Percentiles rank a stretch among this genome's conserved stretches.
Conservation (phyloP, 2,113 vertebrate genomes). For the Leiothrix lutea region DNA sequence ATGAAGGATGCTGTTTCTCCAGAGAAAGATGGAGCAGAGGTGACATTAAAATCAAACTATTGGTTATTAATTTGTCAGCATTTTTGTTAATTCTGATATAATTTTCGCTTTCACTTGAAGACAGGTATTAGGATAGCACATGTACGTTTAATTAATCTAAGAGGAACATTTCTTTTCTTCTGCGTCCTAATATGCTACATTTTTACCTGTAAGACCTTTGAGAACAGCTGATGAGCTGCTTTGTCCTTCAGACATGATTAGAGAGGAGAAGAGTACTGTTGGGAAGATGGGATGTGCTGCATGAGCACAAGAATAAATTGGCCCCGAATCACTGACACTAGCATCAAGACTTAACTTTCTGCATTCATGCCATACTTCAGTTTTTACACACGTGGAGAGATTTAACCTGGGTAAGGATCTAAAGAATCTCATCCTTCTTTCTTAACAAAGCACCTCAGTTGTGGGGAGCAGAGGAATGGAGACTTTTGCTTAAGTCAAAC, state of each 20-base stretch:
- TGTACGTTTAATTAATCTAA: neutral
- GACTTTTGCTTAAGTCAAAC: neutral
- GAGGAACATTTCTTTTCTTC: neutral
- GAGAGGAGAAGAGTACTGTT: neutral
- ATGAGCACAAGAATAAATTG: neutral
- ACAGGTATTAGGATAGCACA: fast-evolving
- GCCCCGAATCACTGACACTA: neutral
- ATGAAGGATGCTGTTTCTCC: neutral
- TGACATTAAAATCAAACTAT: neutral
- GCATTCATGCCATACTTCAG: neutral
- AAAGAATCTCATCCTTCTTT: neutral
- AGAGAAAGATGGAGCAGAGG: neutral
- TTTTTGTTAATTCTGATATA: neutral
- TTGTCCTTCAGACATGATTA: neutral
- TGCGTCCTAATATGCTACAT: neutral
- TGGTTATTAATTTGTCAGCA: neutral
- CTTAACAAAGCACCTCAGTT: neutral
- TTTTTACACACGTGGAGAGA: neutral
- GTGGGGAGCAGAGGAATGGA: neutral
- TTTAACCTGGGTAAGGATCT: neutral
- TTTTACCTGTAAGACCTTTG: neutral
- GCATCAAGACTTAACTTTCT: neutral
- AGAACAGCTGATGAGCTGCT: neutral
- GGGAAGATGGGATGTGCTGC: neutral
- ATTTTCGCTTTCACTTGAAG: neutral